A percentile compares a stretch with the other conserved stretches of the same genome.
Conservation (phyloP, 2,113 vertebrate species). For the Otis tarda region DNA sequence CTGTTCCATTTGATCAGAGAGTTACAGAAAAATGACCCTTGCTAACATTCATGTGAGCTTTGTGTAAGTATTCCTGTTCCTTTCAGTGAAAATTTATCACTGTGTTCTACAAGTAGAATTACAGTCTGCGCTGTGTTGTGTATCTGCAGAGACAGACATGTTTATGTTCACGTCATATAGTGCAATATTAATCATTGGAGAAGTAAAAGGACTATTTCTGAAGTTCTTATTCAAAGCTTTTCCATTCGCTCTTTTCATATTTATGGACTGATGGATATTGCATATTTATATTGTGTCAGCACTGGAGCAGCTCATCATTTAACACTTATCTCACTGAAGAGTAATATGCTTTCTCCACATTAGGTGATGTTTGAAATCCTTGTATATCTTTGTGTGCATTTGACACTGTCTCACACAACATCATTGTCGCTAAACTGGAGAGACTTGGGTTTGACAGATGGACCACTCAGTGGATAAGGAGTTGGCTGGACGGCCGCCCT, state of each 20-base stretch:
- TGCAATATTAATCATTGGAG: background rate
- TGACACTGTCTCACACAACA: too few species aligned
- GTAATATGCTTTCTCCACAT: background rate
- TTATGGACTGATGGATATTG: slow-evolving; percentile 11
- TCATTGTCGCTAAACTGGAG: too few species aligned
- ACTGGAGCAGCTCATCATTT: slow-evolving; percentile 23
- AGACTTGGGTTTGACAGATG: too few species aligned
- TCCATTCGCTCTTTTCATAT: background rate
- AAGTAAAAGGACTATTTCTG: background rate
- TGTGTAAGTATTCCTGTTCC: background rate
- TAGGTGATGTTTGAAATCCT: background rate
- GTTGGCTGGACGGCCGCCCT: too few species aligned
- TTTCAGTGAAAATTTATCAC: background rate
- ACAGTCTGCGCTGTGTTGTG: background rate
- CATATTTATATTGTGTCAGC: slow-evolving; percentile 30
- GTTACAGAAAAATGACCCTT: background rate
- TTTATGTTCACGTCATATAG: slow-evolving; percentile 12
- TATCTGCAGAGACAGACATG: background rate
- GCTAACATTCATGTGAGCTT: background rate
- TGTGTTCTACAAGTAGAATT: background rate
- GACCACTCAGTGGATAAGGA: too few species aligned
- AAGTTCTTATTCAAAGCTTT: background rate
- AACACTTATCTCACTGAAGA: slow-evolving; percentile 14
- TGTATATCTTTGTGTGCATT: background rate
- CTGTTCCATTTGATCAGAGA: background rate